Percentiles rank a stretch among this genome's conserved stretches.
phyloP scores from a whole-genome alignment of 2,113 vertebrate species.

The Crocuta crocuta region DNA sequence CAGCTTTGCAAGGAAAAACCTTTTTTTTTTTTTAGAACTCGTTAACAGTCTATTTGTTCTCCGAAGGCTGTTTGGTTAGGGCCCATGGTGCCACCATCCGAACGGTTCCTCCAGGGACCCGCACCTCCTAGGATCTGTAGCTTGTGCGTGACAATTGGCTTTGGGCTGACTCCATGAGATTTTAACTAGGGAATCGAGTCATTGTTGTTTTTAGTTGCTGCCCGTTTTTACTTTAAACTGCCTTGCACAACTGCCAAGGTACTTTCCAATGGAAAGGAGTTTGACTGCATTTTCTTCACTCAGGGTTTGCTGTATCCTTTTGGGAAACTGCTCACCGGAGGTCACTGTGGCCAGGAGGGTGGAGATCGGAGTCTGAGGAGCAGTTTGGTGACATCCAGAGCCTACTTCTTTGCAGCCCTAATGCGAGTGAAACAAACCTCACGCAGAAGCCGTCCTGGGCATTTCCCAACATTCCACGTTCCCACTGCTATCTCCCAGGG shows the following conservation, averaged over 20 bases:
- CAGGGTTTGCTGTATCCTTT: not conserved
- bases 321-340: not conserved
- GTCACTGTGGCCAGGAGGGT: not conserved
- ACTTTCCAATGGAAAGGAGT: not conserved
- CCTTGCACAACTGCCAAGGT: not conserved
- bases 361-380: not conserved
- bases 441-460: not conserved
- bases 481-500: not conserved
- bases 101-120: not conserved
- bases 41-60: not conserved
- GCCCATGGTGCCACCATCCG: not conserved
- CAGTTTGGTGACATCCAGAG: not conserved
- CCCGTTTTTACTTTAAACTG: constrained; percentile 39
- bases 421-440: not conserved
- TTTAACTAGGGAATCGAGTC: not conserved
- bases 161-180: not conserved
- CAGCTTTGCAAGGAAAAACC: constrained; percentile 33
- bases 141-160: not conserved
- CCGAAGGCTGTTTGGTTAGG: not conserved
- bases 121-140: not conserved
- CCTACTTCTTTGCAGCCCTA: not conserved
- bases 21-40: constrained; percentile 51
- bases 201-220: constrained; percentile 11
- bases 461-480: not conserved
- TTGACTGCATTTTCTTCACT: not conserved